Evolutionary conservation across 2,797 vertebrate genomes (phyloP).

Genomic region (Hydrocynus forskahlii): DNA sequence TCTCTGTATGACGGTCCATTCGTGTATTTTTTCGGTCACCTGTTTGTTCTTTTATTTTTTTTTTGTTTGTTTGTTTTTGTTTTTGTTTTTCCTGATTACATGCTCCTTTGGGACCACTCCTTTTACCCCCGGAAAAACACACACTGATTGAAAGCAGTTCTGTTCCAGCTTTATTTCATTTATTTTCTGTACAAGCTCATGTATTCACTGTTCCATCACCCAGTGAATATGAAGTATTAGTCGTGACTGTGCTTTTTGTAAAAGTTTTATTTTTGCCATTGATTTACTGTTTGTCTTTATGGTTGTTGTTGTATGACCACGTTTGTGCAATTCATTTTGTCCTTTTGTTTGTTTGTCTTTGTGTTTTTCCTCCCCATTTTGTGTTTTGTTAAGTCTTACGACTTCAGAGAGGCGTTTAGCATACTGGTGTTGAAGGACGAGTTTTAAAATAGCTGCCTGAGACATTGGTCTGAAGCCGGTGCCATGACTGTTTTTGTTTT

Average conservation of each 20-base stretch:
- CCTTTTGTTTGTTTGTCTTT: background rate
- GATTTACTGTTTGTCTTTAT: conserved; percentile 66
- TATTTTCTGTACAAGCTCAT: conserved; percentile 46
- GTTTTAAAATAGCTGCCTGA: conserved; percentile 29
- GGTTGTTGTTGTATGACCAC: conserved; percentile 74
- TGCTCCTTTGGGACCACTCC: conserved; percentile 15
- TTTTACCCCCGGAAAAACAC: background rate
- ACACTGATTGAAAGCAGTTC: background rate
- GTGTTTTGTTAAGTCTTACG: conserved; percentile 52
- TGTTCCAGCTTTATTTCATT: background rate
- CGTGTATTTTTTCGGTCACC: background rate
- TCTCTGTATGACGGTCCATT: conserved; percentile 16
- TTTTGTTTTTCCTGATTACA: background rate
- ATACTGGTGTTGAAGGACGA: conserved; percentile 40
- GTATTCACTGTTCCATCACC: conserved; percentile 58
- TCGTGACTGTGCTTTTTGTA: conserved; percentile 82
- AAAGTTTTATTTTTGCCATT: conserved; percentile 72
- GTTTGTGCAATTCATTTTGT: conserved; percentile 74
- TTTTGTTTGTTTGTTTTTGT: background rate
- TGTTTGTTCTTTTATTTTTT: too few relatives aligned
- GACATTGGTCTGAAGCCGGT: background rate
- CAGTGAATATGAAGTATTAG: conserved; percentile 65
- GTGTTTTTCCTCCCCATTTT: conserved; percentile 5
- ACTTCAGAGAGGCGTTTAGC: conserved; percentile 39
- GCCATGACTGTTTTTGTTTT: background rate